A percentile compares a stretch with the other conserved stretches of the same genome.
Conservation (phyloP, 2,797 vertebrate genomes). For the Notamacropus eugenii region DNA sequence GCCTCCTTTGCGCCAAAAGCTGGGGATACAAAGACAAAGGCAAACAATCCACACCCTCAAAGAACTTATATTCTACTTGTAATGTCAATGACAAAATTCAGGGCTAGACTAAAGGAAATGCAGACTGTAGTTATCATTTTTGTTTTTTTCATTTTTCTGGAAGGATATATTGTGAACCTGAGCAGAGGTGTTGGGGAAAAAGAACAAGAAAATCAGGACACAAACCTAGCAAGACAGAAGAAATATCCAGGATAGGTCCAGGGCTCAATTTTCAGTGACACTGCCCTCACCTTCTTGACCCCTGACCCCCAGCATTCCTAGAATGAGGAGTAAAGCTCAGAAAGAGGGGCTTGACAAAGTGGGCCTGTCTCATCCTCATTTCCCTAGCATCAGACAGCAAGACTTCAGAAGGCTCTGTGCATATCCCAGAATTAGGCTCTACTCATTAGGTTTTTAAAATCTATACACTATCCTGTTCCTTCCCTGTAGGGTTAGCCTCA, state of each 20-base stretch:
- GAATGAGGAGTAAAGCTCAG: background rate
- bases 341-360: fast-evolving
- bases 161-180: background rate
- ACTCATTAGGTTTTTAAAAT: background rate
- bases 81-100: background rate
- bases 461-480: background rate
- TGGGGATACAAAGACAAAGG: background rate
- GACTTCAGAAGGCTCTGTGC: background rate
- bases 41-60: background rate
- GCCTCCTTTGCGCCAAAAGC: background rate
- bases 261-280: background rate
- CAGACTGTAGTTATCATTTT: background rate
- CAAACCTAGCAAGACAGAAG: background rate
- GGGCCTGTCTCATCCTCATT: background rate
- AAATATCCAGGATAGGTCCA: background rate
- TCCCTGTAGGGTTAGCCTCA: background rate
- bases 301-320: background rate
- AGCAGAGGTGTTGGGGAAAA: background rate
- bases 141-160: background rate
- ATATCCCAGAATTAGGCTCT: background rate
- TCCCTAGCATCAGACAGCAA: background rate
- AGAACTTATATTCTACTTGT: background rate
- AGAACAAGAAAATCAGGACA: background rate
- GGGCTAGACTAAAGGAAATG: background rate
- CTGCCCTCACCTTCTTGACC: background rate